These are phyloP conservation scores for Vulpes lagopus DNA, from an alignment of 2,113 vertebrate species.

Conservation along the genomic window DNA sequence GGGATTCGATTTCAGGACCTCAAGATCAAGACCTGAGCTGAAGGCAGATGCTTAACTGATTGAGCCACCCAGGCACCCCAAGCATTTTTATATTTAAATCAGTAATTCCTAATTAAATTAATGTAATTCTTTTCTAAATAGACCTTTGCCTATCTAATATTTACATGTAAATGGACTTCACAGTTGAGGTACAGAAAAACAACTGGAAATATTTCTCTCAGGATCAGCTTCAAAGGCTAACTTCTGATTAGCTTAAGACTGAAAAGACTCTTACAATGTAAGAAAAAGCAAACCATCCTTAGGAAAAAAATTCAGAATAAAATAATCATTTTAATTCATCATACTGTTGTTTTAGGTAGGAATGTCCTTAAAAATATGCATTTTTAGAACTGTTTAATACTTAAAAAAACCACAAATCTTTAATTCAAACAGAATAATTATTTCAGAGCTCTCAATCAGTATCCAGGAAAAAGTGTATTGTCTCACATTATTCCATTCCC, in stretches of 20 bases:
- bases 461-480: not conserved
- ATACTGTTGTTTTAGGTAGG: not conserved
- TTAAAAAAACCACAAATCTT: not conserved
- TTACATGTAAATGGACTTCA: slow-evolving; percentile 13
- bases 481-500: slow-evolving; percentile 98
- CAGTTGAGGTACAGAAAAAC: not conserved
- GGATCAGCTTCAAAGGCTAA: slow-evolving; percentile 32
- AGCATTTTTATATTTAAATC: slow-evolving; percentile 24
- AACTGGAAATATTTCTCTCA: not conserved
- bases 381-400: not conserved
- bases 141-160: not conserved
- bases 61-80: not conserved
- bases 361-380: slow-evolving; percentile 1
- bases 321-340: not conserved
- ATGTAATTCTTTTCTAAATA: not conserved
- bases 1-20: no score
- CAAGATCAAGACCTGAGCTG: no score
- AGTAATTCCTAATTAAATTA: not conserved
- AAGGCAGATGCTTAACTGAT: no score
- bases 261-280: not conserved
- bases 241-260: not conserved
- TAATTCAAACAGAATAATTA: not conserved
- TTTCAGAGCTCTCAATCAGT: not conserved
- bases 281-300: not conserved
- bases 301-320: slow-evolving; percentile 25